Conservation (phyloP, 2,888 invertebrate genomes). For the Pyrrhia umbra region DNA sequence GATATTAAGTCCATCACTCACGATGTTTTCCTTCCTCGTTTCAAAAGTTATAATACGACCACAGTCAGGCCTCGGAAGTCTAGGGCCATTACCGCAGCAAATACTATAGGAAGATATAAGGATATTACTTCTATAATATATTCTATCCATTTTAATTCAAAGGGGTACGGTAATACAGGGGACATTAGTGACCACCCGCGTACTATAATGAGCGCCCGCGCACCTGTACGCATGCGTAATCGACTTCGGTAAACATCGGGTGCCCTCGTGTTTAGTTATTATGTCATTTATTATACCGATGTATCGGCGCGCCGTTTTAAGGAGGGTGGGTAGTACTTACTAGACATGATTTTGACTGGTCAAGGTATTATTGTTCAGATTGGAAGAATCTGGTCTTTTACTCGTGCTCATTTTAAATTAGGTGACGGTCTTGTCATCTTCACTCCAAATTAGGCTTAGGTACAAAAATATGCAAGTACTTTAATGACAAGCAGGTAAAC, state of each 20-base stretch:
- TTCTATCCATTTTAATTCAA: slow-evolving; percentile 61
- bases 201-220: slow-evolving; percentile 66
- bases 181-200: slow-evolving; percentile 79
- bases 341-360: background rate
- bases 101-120: background rate
- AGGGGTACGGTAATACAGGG: slow-evolving; percentile 62
- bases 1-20: no score
- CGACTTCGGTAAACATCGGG: slow-evolving; percentile 61
- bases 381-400: no score
- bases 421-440: no score
- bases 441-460: no score
- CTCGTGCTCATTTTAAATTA: no score
- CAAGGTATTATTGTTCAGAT: no score
- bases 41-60: background rate
- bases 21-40: background rate
- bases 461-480: no score
- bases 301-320: slow-evolving; percentile 3
- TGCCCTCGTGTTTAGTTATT: slow-evolving; percentile 61
- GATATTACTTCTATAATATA: slow-evolving; percentile 21
- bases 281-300: slow-evolving; percentile 57
- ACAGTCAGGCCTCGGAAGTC: slow-evolving; percentile 1
- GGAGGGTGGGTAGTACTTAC: background rate
- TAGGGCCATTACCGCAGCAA: slow-evolving; percentile 1
- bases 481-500: no score
- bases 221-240: slow-evolving; percentile 65